Evolutionary conservation across 2,888 invertebrate genomes (phyloP), one percentile per base, ranked within the genome.

Genomic region (Latrodectus hesperus): DNA sequence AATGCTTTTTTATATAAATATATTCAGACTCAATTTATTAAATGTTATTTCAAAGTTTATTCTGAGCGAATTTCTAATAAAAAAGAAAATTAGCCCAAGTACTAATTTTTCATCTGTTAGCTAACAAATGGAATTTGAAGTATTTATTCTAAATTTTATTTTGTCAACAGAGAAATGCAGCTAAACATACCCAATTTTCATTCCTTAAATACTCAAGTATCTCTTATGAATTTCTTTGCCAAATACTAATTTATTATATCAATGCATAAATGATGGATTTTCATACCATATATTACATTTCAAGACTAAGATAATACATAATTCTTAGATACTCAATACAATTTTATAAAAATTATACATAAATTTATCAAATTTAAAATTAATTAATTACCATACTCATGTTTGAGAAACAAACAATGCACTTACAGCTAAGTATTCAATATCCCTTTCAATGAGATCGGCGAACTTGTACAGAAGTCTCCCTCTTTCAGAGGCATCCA

Each of bases 401-500:
- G 16, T n/a, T 12, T 12, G 16, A 64, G 14, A 17, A 64, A 10
- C 8, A 64, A 64, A 12, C 12, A 14, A 73, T 38, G 17, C 89
- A 92, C 92, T 93, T 91, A 90, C 92, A 11, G 94, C 94, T 53
- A 94, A 90, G 89, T 94, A 93, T 10, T 91, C 91, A 2, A 91
- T 90, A 90, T 95, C 94, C 68, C 93, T 91, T 90, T 94, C 94
- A 88, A 94, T 92, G 22, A 94, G 91, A 89, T 94, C 93, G 17
- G 94, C 94, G 81, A 94, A 91, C 90, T 92, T 93, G 89, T 92
- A 89, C 67, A 94, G 91, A 14, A 94, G 92, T n/a, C 90, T 90
- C 16, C 94, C 94, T 85, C 94, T 91, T 17, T 92, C 92, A 14
- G 94, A 93, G 71, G 94, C 94, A 91, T 94, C 94, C 93, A 94